A percentile compares a stretch with the other conserved stretches of the same genome.
Evolutionary conservation across 2,797 vertebrate genomes (phyloP).

Genomic region (Hyperoplus lanceolatus): DNA sequence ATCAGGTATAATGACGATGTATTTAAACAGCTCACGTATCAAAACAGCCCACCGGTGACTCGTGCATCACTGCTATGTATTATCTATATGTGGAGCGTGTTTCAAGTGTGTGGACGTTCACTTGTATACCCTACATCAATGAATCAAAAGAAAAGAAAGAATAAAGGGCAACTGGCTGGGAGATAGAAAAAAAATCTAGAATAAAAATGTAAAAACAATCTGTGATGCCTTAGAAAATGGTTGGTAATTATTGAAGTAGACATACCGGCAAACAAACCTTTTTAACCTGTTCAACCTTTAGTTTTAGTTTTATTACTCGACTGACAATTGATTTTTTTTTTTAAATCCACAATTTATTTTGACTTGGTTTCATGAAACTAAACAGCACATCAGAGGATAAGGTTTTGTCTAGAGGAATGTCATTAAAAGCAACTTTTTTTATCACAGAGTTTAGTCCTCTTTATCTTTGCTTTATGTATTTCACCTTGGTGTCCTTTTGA

Average conservation of each 20-base stretch:
- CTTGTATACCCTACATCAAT: slow-evolving; percentile 9
- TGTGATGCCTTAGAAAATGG: slow-evolving; percentile 3
- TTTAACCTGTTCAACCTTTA: slow-evolving; percentile 10
- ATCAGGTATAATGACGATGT: background rate
- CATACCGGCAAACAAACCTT: slow-evolving; percentile 2
- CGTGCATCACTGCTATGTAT: background rate
- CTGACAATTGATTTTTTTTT: background rate
- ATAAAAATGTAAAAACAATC: slow-evolving; percentile 7
- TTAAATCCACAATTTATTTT: slow-evolving; percentile 10
- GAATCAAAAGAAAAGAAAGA: background rate
- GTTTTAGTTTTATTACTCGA: slow-evolving; percentile 33
- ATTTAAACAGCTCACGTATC: slow-evolving; percentile 1
- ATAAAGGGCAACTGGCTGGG: background rate
- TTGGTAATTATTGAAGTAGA: slow-evolving; percentile 13
- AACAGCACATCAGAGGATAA: background rate
- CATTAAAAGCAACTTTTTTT: background rate
- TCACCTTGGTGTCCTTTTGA: slow-evolving; percentile 32
- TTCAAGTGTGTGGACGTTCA: background rate
- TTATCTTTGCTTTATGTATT: slow-evolving; percentile 27
- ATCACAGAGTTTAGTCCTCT: slow-evolving; percentile 26
- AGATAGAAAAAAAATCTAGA: background rate
- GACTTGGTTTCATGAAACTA: slow-evolving; percentile 8
- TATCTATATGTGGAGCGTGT: background rate
- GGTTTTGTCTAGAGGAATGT: no score
- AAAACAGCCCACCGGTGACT: background rate